Evolutionary conservation across 2,888 invertebrate species (phyloP).

Genomic region (Orchestes rusci): DNA sequence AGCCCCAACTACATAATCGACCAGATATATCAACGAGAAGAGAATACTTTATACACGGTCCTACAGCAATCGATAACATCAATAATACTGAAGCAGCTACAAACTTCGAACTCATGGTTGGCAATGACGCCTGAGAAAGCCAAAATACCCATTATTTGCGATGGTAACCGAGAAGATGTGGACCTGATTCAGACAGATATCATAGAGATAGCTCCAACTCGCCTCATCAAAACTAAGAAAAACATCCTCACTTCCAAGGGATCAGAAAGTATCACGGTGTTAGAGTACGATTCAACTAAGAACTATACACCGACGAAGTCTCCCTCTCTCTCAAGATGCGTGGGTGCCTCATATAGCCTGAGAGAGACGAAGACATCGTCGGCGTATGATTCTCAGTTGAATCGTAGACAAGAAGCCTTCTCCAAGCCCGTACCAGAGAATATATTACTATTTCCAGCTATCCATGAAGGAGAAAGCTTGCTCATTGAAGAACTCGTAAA

Average conservation of each 20-base stretch:
- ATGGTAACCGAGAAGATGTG: slow-evolving; percentile 1
- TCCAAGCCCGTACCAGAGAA: no score
- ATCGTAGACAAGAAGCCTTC: no score
- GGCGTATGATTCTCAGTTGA: background rate
- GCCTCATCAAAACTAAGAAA: slow-evolving; percentile 1
- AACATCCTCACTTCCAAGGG: background rate
- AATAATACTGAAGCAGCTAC: background rate
- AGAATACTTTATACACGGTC: background rate
- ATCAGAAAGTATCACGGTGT: background rate
- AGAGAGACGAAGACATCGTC: no score
- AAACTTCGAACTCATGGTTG: background rate
- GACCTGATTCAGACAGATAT: background rate
- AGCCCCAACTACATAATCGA: slow-evolving; percentile 1
- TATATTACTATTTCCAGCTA: no score
- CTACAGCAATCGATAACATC: background rate
- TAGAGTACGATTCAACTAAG: no score
- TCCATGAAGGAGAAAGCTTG: no score
- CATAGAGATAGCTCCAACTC: background rate
- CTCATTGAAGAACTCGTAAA: no score
- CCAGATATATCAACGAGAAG: background rate
- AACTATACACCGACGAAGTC: no score
- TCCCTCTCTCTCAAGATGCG: no score
- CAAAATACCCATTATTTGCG: slow-evolving; percentile 1
- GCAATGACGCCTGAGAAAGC: background rate
- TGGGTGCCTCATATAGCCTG: no score